Percentiles rank a stretch among this genome's conserved stretches.
Conservation (phyloP, 2,888 invertebrate genomes). For the Scelioninae gen. 1 region DNA sequence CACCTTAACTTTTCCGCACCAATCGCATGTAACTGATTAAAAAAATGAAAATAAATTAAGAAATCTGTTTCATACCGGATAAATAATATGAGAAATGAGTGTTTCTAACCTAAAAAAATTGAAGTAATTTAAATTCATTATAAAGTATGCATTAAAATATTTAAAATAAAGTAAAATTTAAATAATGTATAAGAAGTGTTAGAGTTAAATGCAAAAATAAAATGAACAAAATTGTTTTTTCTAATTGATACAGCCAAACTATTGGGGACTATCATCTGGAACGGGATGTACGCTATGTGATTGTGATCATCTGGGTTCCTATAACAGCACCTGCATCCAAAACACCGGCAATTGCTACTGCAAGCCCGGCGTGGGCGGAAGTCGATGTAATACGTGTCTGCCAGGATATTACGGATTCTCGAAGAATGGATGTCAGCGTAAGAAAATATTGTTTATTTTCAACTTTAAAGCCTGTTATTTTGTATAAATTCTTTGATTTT, state of each 20-base stretch:
- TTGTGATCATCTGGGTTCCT: conserved; percentile 90
- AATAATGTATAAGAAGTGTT: too few relatives aligned
- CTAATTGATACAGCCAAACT: conserved; percentile 77
- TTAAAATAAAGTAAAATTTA: too few relatives aligned
- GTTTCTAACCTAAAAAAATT: too few relatives aligned
- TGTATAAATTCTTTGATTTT: conserved; percentile 17
- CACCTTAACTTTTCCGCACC: too few relatives aligned
- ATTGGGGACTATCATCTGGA: conserved; percentile 90
- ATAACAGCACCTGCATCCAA: conserved; percentile 89
- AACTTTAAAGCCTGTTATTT: conserved; percentile 42
- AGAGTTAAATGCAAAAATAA: too few relatives aligned
- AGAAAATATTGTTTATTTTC: conserved; percentile 78
- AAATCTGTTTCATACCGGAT: too few relatives aligned
- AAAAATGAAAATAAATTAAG: too few relatives aligned
- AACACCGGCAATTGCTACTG: conserved; percentile 91
- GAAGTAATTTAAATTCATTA: too few relatives aligned
- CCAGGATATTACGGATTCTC: conserved; percentile 92
- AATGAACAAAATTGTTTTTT: too few relatives aligned
- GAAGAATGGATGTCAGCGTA: conserved; percentile 90
- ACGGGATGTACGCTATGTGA: conserved; percentile 93
- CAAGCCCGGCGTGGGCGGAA: conserved; percentile 90
- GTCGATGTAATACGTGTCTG: conserved; percentile 90
- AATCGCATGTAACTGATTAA: too few relatives aligned
- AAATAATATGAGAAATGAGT: too few relatives aligned
- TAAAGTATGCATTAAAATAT: too few relatives aligned